Conservation (phyloP, 92 coral and sea anemone genomes). For the Phymanthus crucifer region DNA sequence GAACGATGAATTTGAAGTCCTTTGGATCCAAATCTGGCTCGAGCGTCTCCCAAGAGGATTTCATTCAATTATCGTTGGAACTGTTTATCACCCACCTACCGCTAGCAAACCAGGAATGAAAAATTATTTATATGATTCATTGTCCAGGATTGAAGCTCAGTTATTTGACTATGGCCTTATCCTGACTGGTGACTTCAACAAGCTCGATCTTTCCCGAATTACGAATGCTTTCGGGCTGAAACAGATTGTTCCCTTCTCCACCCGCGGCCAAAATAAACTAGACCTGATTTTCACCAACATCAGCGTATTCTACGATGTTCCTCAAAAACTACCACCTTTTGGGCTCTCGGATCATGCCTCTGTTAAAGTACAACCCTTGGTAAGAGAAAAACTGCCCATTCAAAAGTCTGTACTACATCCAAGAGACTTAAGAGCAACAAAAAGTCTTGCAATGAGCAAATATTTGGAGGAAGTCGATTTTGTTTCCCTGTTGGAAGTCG, state of each 20-base stretch:
- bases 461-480: constrained; percentile 42
- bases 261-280: constrained; percentile 34
- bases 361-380: constrained; percentile 16
- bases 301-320: constrained; percentile 24
- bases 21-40: constrained; percentile 53
- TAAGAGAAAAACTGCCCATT: constrained; percentile 10
- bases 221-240: constrained; percentile 23
- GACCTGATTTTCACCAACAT: constrained; percentile 43
- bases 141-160: constrained; percentile 17
- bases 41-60: constrained; percentile 59
- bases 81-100: constrained; percentile 48
- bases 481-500: constrained; percentile 21
- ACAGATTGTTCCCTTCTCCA: constrained; percentile 44
- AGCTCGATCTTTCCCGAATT: constrained; percentile 16
- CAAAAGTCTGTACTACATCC: constrained; percentile 2
- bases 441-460: constrained; percentile 27
- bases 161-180: constrained; percentile 34
- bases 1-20: no score
- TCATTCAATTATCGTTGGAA: constrained; percentile 27
- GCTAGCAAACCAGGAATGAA: constrained; percentile 12
- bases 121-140: constrained; percentile 14
- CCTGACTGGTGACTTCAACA: constrained; percentile 47
- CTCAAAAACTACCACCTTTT: constrained; percentile 24
- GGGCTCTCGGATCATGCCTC: constrained; percentile 50
- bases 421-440: constrained; percentile 39